phyloP scores from a whole-genome alignment of 2,888 invertebrate species.

The Pterostichus madidus region DNA sequence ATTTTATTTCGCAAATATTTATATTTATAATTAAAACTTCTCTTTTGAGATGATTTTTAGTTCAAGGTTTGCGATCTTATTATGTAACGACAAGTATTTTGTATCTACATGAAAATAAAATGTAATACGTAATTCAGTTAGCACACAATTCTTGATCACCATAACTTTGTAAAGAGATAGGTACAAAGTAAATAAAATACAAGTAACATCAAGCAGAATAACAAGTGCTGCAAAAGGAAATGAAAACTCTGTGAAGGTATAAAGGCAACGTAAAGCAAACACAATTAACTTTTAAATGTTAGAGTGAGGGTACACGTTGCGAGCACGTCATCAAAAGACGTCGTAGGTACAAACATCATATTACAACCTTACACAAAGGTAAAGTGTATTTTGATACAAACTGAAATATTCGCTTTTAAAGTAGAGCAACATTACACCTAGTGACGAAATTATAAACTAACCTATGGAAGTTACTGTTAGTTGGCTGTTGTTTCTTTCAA shows the following conservation, averaged over 20 bases:
- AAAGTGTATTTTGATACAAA: background rate
- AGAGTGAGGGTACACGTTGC: constrained; percentile 24
- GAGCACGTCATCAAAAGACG: constrained; percentile 37
- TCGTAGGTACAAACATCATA: constrained; percentile 19
- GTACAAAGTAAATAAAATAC: constrained; percentile 36
- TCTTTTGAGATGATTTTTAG: too few species aligned
- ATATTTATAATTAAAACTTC: background rate
- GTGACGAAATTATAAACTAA: too few species aligned
- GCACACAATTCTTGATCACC: constrained; percentile 23
- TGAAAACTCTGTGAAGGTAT: constrained; percentile 38
- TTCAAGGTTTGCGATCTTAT: background rate
- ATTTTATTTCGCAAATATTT: too few species aligned
- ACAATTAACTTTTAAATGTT: constrained; percentile 62
- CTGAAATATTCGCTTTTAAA: constrained; percentile 3
- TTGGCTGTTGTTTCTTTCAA: too few species aligned
- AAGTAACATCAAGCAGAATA: constrained; percentile 59
- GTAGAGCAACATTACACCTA: background rate
- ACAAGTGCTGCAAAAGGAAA: constrained; percentile 50
- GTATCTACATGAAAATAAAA: background rate
- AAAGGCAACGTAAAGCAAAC: constrained; percentile 59
- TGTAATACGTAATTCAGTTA: background rate
- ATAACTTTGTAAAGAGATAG: constrained; percentile 25
- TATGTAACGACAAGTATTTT: background rate
- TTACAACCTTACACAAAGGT: constrained; percentile 9
- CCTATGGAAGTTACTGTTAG: too few species aligned